phyloP scores from a whole-genome alignment of 2,888 invertebrate species.

The Nymphalis urticae region DNA sequence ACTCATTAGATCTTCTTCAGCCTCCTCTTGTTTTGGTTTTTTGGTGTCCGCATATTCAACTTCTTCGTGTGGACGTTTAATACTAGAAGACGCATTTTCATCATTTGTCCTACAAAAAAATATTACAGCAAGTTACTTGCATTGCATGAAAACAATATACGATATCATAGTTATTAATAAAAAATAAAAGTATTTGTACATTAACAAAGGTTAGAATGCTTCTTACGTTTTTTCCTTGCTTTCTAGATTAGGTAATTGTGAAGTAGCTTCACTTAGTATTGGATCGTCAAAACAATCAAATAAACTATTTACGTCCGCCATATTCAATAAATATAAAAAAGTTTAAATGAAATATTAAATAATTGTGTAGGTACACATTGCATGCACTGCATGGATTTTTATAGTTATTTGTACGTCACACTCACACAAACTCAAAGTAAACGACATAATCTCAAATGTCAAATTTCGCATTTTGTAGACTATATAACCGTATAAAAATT shows the following conservation, averaged over 20 bases:
- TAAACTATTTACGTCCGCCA: slow-evolving; percentile 65
- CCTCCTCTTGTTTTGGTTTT: slow-evolving; percentile 59
- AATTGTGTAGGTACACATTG: not conserved
- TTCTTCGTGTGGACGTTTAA: slow-evolving; percentile 66
- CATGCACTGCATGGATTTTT: not conserved
- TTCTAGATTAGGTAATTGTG: slow-evolving; percentile 57
- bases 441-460: not conserved
- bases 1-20: slow-evolving; percentile 54
- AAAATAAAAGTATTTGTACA: not conserved
- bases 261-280: slow-evolving; percentile 50
- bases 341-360: slow-evolving; percentile 7
- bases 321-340: slow-evolving; percentile 35
- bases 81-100: slow-evolving; percentile 44
- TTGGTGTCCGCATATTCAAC: slow-evolving; percentile 66
- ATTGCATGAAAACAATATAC: not conserved
- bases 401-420: not conserved
- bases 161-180: not conserved
- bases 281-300: slow-evolving; percentile 74
- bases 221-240: slow-evolving; percentile 56
- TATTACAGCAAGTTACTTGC: not conserved
- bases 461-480: not conserved
- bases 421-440: not conserved
- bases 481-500: too few species aligned
- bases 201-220: slow-evolving; percentile 37
- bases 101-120: slow-evolving; percentile 30